Evolutionary conservation across 2,113 vertebrate species (phyloP), one percentile per base, ranked within the genome.

Genomic region (Caranx ignobilis): DNA sequence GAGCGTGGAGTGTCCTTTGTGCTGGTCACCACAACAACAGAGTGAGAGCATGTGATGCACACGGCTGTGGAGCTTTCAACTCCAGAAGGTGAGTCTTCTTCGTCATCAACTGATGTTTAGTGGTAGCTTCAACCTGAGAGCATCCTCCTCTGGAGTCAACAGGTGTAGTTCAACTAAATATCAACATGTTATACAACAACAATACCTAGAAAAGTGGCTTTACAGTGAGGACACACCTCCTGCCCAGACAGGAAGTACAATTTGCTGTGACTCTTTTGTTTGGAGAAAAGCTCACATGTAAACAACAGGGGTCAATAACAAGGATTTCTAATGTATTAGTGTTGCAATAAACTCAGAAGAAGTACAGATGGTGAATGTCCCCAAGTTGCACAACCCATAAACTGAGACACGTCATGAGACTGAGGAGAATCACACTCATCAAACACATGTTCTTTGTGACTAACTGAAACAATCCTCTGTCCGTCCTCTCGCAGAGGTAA

Each of bases 1-100:
- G 61, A 75, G 77, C 88, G 5, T 94, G 87, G 91, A 88, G 89
- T n/a, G 54, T 88, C 39, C 71, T 94, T 59, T 92, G 89, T 74
- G 79, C 77, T 12, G 65, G 84, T 37, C 90, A 92, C 64, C 87
- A 91, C 82, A 90, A 91, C 67, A 94, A 92, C 86, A 90, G 93
- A 83, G 77, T 89, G 62, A 86, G 89, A 45, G 91, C 80, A 0
- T 94, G 93, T 19, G 91, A 94, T 64, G 57, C 11, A 9, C 90
- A 86, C 3, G 86, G 91, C 68, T 93, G 89, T 72, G 88, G 93
- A 45, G 84, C 79, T 64, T 94, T 92, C 71, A 87, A 90, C 78
- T 87, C 91, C 41, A 73, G 66, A 66, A 91, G 90, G 91, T 92
- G 75, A 85, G 16, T 79, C 55, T 64, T 67, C 54, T 10, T 35